These are phyloP conservation scores for Pithys albifrons DNA, from an alignment of 2,113 vertebrate genomes.

Conservation along the genomic window DNA sequence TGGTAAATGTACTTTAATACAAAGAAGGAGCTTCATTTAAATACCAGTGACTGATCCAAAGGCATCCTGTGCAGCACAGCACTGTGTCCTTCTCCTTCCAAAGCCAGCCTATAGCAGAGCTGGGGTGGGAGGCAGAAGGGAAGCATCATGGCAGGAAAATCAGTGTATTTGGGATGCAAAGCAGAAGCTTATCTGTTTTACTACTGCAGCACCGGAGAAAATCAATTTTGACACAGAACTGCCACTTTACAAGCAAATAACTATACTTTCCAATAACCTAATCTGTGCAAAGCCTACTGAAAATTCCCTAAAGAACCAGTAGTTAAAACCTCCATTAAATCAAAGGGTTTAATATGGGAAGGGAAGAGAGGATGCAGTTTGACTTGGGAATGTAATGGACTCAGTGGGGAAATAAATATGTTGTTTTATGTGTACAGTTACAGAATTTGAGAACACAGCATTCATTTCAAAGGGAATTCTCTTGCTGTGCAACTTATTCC, in stretches of 20 bases:
- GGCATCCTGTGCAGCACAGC: background rate
- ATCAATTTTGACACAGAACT: constrained; percentile 90
- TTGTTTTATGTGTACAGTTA: constrained; percentile 82
- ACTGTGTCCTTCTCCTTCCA: background rate
- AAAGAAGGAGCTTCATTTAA: background rate
- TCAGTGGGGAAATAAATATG: constrained; percentile 81
- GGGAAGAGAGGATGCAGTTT: constrained; percentile 80
- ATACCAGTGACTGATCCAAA: background rate
- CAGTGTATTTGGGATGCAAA: constrained; percentile 81
- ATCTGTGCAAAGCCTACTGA: constrained; percentile 89
- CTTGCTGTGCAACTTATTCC: constrained; percentile 79
- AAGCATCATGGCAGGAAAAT: constrained; percentile 71
- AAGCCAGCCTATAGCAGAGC: constrained; percentile 9
- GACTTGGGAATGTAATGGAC: constrained; percentile 81
- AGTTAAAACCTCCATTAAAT: constrained; percentile 92
- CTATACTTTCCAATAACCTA: constrained; percentile 91
- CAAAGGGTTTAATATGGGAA: constrained; percentile 86
- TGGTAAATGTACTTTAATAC: background rate
- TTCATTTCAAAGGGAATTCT: constrained; percentile 81
- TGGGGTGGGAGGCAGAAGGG: constrained; percentile 45
- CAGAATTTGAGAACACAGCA: constrained; percentile 76
- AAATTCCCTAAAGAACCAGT: constrained; percentile 88
- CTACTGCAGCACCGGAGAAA: constrained; percentile 87
- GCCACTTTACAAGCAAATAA: constrained; percentile 90
- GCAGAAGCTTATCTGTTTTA: constrained; percentile 88